Percentiles rank a stretch among this genome's conserved stretches.
phyloP scores from a whole-genome alignment of 2,888 invertebrate genomes.

The Podotricha telesiphe region DNA sequence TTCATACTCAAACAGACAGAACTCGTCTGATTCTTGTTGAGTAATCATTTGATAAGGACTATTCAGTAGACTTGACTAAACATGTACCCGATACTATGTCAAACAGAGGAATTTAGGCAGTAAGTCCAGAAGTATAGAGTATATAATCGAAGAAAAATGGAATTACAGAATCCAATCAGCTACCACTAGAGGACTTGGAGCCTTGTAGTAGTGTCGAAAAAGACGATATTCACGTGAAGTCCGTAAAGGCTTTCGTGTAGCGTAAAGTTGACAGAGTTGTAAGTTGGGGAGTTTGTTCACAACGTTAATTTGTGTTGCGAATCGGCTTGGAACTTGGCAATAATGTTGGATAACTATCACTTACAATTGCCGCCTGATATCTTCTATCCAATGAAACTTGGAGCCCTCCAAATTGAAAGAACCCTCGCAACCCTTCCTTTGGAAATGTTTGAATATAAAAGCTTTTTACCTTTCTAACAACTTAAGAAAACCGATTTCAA shows the following conservation, averaged over 20 bases:
- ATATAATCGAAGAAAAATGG: background rate
- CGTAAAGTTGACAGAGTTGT: constrained; percentile 34
- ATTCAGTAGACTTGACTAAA: constrained; percentile 34
- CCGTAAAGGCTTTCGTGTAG: constrained; percentile 13
- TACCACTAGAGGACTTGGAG: constrained; percentile 1
- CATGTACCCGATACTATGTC: background rate
- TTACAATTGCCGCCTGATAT: constrained; percentile 44
- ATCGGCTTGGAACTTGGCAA: constrained; percentile 39
- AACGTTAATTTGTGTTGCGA: constrained; percentile 45
- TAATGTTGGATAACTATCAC: constrained; percentile 46
- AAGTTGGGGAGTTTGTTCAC: constrained; percentile 37
- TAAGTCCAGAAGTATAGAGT: background rate
- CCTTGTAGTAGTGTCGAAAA: background rate
- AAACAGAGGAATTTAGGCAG: background rate
- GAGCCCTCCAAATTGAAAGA: constrained; percentile 38
- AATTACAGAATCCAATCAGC: background rate
- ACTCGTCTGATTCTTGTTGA: constrained; percentile 27
- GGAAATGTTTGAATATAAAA: constrained; percentile 29
- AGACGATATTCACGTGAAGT: background rate
- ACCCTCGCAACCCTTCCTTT: constrained; percentile 31
- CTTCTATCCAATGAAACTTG: constrained; percentile 42
- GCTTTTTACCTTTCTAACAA: constrained; percentile 30
- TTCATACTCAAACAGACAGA: constrained; percentile 28
- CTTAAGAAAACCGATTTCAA: constrained; percentile 11
- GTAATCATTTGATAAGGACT: constrained; percentile 36